Percentiles rank a stretch among this genome's conserved stretches.
Evolutionary conservation across 2,113 vertebrate species (phyloP).

Genomic region (Panurus biarmicus): DNA sequence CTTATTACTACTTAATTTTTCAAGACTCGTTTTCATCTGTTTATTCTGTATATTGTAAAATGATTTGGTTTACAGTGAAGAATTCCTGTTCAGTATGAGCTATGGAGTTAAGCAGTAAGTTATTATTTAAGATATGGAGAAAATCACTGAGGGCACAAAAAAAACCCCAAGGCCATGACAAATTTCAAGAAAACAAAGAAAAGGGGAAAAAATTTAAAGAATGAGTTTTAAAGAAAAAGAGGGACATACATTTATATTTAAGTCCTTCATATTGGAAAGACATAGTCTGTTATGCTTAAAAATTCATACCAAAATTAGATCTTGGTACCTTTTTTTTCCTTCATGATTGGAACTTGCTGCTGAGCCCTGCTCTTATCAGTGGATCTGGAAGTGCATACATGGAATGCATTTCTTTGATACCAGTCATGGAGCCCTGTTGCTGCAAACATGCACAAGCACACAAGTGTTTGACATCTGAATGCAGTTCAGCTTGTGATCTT

Average conservation of each 20-base stretch:
- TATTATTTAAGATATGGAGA: neutral
- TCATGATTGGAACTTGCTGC: neutral
- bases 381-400: neutral
- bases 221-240: neutral
- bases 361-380: neutral
- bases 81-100: neutral
- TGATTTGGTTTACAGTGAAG: neutral
- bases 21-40: neutral
- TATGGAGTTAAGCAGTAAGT: neutral
- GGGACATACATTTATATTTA: neutral
- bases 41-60: neutral
- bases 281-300: neutral
- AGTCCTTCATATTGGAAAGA: neutral
- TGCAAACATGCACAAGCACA: constrained; percentile 20
- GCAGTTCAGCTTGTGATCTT: neutral
- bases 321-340: neutral
- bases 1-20: neutral
- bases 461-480: neutral
- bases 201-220: neutral
- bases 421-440: neutral
- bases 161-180: neutral
- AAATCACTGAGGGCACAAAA: neutral
- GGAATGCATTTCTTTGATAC: neutral
- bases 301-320: neutral
- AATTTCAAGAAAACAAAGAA: neutral